Conservation (phyloP, 2,888 invertebrate genomes). For the Macaria liturata region DNA sequence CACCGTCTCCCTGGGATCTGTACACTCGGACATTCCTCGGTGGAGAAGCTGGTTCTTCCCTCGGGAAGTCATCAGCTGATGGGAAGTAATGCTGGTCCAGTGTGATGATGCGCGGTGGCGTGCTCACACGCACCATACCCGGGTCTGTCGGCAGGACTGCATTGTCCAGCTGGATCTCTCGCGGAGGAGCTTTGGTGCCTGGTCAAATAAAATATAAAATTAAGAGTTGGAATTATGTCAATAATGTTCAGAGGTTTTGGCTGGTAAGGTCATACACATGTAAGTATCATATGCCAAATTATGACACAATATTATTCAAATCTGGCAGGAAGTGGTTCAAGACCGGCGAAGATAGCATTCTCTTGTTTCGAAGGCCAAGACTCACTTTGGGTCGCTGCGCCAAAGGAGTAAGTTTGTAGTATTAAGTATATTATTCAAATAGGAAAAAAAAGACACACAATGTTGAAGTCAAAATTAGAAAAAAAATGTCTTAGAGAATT, state of each 20-base stretch:
- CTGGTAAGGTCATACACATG: no score
- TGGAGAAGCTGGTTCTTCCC: conserved; percentile 58
- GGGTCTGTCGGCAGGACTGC: conserved; percentile 88
- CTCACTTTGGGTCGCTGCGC: no score
- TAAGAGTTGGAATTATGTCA: neutral
- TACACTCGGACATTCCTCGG: conserved; percentile 60
- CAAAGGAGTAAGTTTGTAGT: no score
- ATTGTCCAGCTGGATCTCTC: conserved; percentile 93
- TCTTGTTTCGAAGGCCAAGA: no score
- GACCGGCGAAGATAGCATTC: no score
- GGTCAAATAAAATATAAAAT: conserved; percentile 11
- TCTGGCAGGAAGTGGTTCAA: no score
- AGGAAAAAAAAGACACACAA: no score
- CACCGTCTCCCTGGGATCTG: conserved; percentile 71
- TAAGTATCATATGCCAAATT: no score
- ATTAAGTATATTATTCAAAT: no score
- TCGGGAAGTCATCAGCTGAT: conserved; percentile 53
- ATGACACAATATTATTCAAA: no score
- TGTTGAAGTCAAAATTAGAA: no score
- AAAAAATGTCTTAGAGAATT: no score
- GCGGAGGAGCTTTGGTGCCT: conserved; percentile 93
- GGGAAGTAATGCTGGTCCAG: conserved; percentile 93
- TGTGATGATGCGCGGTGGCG: conserved; percentile 94
- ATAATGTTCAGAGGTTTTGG: neutral
- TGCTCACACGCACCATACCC: conserved; percentile 91